Percentiles rank a stretch among this genome's conserved stretches.
These are phyloP conservation scores for Taeniopygia guttata DNA, from an alignment of 2,797 vertebrate genomes.

Conservation along the genomic window DNA sequence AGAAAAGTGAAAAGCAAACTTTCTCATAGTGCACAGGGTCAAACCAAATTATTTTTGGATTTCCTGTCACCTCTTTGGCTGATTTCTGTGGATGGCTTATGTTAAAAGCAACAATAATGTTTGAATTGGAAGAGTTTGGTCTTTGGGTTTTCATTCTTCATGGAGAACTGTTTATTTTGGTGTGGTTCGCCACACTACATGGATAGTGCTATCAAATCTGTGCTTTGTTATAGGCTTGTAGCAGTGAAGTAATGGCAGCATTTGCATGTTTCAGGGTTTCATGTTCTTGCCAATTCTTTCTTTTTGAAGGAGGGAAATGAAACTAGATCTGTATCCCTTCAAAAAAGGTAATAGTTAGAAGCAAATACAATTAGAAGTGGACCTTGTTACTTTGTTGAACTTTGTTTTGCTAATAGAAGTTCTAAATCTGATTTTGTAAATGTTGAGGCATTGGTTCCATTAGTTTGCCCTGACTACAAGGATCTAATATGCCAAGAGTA, in stretches of 20 bases:
- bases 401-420: not conserved
- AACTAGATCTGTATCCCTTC: conserved; percentile 36
- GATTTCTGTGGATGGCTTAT: conserved; percentile 69
- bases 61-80: conserved; percentile 71
- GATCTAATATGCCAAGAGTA: not conserved
- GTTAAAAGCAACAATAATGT: conserved; percentile 76
- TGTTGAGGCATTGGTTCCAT: not conserved
- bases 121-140: conserved; percentile 71
- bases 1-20: conserved; percentile 42
- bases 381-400: conserved; percentile 1
- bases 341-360: conserved; percentile 34
- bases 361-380: conserved; percentile 24
- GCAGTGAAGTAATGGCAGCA: conserved; percentile 28
- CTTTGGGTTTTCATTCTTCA: conserved; percentile 70
- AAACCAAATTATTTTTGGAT: conserved; percentile 74
- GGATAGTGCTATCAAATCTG: conserved; percentile 74
- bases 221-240: conserved; percentile 69
- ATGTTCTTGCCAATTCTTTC: conserved; percentile 35
- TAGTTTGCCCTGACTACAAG: not conserved
- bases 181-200: conserved; percentile 73
- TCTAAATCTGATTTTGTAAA: not conserved
- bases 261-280: conserved; percentile 21
- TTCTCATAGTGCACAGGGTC: conserved; percentile 11
- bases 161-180: conserved; percentile 75
- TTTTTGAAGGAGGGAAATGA: conserved; percentile 58